Base-by-base conservation (phyloP, 92 coral and sea anemone species). In the Blastomussa wellsi region DNA sequence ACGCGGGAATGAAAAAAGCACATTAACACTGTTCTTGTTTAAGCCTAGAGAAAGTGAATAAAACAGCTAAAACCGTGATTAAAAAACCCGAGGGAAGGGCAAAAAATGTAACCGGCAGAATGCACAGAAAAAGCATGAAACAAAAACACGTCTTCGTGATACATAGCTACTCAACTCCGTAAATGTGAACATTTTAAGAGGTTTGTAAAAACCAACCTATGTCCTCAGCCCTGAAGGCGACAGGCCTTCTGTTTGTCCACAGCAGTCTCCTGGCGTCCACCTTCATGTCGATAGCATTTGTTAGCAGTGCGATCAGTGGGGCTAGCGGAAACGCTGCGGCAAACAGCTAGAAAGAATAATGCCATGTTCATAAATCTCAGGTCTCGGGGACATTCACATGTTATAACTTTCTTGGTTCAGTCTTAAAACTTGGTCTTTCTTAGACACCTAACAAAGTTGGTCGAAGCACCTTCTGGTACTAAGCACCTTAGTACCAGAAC, bases 311-410 rank as follows among this genome's bases (percentile, higher is more conserved):
- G 51, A 96, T 96, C 79, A 96, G 85, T 33, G 99, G 98, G 53
- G 99, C 99, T 73, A 96, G 94, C 78, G 99, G 99, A 80, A 96
- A 96, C 7, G 99, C 98, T 35, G 99, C 96, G 17, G 99, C 99
- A 77, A 96, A 94, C 7, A 96, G 89, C 99, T 96, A 84, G 60
- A 85, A 80, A 13, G 68, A 26, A 52, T n/a, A 67, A 33, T 31
- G 76, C 12, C 24, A 16, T 36, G n/a, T 22, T 36, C 41, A 37
- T 70, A 1, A 22, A 24, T 22, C 65, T 57, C 65, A 14, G 26
- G 29, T 24, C 4, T 57, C 0, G 4, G 60, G 24, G 2, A 53
- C 60, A 53, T 0, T 53, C 26, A 24, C 31, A 62, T 9, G 12
- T 57, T 57, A 57, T 7, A 57, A 57, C 64, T 57, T n/a, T 24